Percentiles rank a stretch among this genome's conserved stretches.
Conservation (phyloP, 2,888 invertebrate species). For the Melanostoma scalare region DNA sequence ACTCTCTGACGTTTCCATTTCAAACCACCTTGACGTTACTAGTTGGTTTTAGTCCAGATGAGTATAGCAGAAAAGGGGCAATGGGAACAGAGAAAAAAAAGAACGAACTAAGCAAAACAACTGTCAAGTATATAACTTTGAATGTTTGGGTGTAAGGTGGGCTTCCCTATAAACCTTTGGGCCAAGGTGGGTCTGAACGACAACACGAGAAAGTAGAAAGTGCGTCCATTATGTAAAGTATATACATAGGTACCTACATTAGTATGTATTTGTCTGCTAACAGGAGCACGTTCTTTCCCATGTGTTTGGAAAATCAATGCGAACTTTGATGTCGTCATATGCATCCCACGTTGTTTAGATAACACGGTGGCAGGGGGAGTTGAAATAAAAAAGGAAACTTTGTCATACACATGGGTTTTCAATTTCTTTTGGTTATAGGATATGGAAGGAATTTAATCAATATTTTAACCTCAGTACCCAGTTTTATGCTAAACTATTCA, state of each 20-base stretch:
- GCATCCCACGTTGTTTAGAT: slow-evolving; percentile 21
- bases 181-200: background rate
- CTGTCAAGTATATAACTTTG: slow-evolving; percentile 8
- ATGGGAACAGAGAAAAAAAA: background rate
- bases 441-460: background rate
- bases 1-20: slow-evolving; percentile 34
- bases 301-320: slow-evolving; percentile 48
- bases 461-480: slow-evolving; percentile 1
- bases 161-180: background rate
- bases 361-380: slow-evolving; percentile 11
- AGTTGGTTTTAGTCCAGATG: background rate
- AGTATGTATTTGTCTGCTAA: slow-evolving; percentile 1
- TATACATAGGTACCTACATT: too few species aligned
- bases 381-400: background rate
- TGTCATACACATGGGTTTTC: slow-evolving; percentile 13
- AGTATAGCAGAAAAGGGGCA: background rate
- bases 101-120: background rate
- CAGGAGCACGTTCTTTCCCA: slow-evolving; percentile 36
- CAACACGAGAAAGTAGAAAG: slow-evolving; percentile 37
- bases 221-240: slow-evolving; percentile 5
- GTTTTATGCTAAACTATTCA: too few species aligned
- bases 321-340: slow-evolving; percentile 24
- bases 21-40: slow-evolving; percentile 41
- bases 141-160: background rate
- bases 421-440: slow-evolving; percentile 27